A percentile compares a stretch with the other conserved stretches of the same genome.
Conservation (phyloP, 2,888 invertebrate species). For the Odontothrips loti region DNA sequence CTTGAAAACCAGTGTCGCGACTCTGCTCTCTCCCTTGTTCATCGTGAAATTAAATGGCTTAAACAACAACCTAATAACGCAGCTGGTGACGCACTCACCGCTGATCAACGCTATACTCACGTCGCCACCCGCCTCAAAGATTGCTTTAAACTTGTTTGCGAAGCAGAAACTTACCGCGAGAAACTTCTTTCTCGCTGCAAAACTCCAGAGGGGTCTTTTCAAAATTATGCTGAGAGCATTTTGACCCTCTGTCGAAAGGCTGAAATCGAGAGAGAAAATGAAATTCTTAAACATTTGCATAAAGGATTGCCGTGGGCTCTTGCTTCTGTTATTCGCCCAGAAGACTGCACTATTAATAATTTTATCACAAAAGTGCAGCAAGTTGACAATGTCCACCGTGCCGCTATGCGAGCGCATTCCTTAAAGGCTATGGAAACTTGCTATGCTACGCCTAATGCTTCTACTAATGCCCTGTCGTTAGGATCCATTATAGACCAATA, state of each 20-base stretch:
- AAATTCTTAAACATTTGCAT: not conserved
- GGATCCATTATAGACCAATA: too few relatives aligned
- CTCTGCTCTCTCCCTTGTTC: not conserved
- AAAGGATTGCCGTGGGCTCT: not conserved
- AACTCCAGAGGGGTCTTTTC: not conserved
- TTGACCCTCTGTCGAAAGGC: not conserved
- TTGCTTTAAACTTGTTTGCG: not conserved
- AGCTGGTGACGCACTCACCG: not conserved
- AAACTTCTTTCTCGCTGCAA: not conserved
- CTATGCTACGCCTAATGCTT: not conserved
- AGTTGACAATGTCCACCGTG: not conserved
- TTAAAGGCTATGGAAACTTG: not conserved
- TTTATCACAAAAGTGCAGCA: not conserved
- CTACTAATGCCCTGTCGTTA: not conserved
- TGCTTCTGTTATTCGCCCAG: not conserved
- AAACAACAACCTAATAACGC: not conserved
- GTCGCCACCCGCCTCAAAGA: not conserved
- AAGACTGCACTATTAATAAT: not conserved
- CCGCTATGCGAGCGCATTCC: not conserved
- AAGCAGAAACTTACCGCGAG: not conserved
- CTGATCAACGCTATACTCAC: not conserved
- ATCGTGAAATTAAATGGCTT: not conserved
- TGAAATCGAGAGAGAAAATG: not conserved
- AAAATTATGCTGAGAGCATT: not conserved
- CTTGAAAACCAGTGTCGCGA: not conserved